phyloP scores from a whole-genome alignment of 2,888 invertebrate genomes.

The Leptopilina myrica region DNA sequence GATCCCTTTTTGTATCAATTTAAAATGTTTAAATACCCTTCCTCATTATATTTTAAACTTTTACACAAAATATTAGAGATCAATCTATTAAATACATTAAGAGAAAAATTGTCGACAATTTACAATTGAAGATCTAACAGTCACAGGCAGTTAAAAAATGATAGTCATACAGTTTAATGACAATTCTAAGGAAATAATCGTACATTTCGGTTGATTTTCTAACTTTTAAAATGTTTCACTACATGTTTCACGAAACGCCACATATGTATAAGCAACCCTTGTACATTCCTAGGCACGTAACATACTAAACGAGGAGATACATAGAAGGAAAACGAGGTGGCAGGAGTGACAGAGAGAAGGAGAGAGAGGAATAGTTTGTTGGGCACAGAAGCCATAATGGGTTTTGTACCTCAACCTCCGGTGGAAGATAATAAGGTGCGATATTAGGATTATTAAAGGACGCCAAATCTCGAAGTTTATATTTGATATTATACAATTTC shows the following conservation, averaged over 20 bases:
- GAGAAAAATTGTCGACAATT: too few species aligned
- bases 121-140: too few species aligned
- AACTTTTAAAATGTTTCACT: conserved; percentile 44
- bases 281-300: conserved; percentile 51
- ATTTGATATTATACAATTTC: not conserved
- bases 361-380: conserved; percentile 48
- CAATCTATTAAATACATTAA: too few species aligned
- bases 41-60: too few species aligned
- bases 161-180: not conserved
- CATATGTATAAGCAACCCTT: conserved; percentile 61
- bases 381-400: conserved; percentile 60
- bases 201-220: conserved; percentile 48
- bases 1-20: too few species aligned
- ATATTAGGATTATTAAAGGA: conserved; percentile 65
- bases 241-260: conserved; percentile 56
- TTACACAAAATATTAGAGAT: too few species aligned
- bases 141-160: not conserved
- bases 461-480: conserved; percentile 11
- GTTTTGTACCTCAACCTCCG: conserved; percentile 58
- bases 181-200: conserved; percentile 43
- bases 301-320: conserved; percentile 40
- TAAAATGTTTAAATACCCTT: too few species aligned
- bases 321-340: conserved; percentile 14
- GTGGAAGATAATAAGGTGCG: conserved; percentile 64
- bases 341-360: too few species aligned